phyloP scores from a whole-genome alignment of 1,140 invertebrate species.

The Littorina saxatilis region DNA sequence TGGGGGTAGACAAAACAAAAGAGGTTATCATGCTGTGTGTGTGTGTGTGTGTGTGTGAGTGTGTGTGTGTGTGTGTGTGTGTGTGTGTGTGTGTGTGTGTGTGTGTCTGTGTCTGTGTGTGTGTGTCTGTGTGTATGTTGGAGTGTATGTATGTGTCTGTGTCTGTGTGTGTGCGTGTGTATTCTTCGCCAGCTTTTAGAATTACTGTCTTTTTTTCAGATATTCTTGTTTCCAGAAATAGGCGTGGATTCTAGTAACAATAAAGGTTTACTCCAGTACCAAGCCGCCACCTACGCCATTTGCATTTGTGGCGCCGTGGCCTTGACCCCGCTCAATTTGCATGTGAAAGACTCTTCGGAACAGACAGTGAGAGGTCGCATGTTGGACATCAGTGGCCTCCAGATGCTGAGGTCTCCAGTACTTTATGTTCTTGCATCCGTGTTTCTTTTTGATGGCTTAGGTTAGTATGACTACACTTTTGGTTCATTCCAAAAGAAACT shows the following conservation, averaged over 20 bases:
- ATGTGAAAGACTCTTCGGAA: not conserved
- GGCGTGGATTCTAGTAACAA: not conserved
- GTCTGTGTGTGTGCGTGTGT: too few species aligned
- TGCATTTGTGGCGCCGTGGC: not conserved
- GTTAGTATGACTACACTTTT: not conserved
- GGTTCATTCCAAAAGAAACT: too few species aligned
- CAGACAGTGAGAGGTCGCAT: not conserved
- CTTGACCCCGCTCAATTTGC: constrained; percentile 14
- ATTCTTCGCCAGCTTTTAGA: too few species aligned
- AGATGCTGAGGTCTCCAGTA: not conserved
- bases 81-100: not conserved
- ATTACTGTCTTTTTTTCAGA: too few species aligned
- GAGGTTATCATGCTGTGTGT: too few species aligned
- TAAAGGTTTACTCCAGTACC: not conserved
- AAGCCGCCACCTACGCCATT: not conserved
- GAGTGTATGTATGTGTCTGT: too few species aligned
- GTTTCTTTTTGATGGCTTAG: not conserved
- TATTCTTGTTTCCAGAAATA: not conserved
- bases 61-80: not conserved
- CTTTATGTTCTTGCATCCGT: not conserved
- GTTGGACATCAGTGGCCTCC: not conserved
- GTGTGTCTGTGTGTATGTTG: not conserved
- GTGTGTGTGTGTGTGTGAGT: not conserved
- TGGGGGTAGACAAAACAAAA: too few species aligned
- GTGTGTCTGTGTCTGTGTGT: not conserved